Evolutionary conservation across 2,888 invertebrate species (phyloP).

Genomic region (Orchesellides sinensis): DNA sequence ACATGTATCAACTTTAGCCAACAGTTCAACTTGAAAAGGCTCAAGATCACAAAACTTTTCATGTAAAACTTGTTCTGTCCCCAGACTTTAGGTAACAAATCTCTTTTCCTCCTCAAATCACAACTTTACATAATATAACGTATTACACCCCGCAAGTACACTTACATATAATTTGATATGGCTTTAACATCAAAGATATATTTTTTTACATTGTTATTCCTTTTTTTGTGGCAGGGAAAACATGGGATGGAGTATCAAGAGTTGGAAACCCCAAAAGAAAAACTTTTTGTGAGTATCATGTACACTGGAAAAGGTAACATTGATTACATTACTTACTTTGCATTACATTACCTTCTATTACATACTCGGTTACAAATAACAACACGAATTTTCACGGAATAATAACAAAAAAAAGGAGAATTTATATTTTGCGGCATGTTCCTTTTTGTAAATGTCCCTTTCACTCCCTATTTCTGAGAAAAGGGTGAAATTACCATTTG

Average conservation of each 20-base stretch:
- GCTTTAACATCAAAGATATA: too few relatives aligned
- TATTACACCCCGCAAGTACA: too few relatives aligned
- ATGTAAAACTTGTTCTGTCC: conserved; percentile 56
- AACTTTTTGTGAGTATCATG: neutral
- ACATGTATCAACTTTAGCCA: too few relatives aligned
- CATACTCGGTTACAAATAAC: neutral
- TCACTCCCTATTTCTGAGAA: too few relatives aligned
- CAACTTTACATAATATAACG: conserved; percentile 48
- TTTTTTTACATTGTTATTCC: too few relatives aligned
- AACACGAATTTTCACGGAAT: neutral
- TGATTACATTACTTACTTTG: neutral
- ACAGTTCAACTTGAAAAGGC: neutral
- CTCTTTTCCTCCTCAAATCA: conserved; percentile 29
- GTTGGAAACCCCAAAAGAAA: neutral
- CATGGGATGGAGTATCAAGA: neutral
- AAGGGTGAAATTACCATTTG: too few relatives aligned
- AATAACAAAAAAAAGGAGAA: too few relatives aligned
- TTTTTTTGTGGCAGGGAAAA: too few relatives aligned
- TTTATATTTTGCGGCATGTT: too few relatives aligned
- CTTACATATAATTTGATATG: too few relatives aligned
- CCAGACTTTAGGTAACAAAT: conserved; percentile 38
- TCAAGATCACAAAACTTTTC: conserved; percentile 47
- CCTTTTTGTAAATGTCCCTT: too few relatives aligned
- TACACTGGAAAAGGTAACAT: neutral
- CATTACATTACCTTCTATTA: neutral